Evolutionary conservation across 2,113 vertebrate species (phyloP).

Genomic region (Neopipo cinnamomea): DNA sequence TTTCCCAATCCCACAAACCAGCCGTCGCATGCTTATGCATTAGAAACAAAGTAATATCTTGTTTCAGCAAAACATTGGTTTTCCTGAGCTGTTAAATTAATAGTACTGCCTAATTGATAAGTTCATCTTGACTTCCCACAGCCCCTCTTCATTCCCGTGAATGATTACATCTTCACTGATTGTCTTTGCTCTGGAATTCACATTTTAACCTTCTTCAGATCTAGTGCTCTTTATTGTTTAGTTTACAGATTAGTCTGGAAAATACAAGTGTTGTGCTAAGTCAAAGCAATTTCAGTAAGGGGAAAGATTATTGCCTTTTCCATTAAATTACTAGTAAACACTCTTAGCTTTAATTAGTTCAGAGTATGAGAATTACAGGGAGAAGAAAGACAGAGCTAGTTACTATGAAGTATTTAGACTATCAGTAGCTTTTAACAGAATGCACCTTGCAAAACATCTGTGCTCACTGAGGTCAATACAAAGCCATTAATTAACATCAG

Average conservation of each 20-base stretch:
- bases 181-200: not conserved
- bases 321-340: not conserved
- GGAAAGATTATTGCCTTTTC: not conserved
- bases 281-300: not conserved
- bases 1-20: too few relatives aligned
- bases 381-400: not conserved
- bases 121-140: not conserved
- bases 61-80: not conserved
- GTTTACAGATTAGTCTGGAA: not conserved
- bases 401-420: not conserved
- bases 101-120: not conserved
- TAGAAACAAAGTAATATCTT: not conserved
- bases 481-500: not conserved
- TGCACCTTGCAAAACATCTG: not conserved
- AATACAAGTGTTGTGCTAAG: not conserved
- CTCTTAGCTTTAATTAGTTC: constrained; percentile 25
- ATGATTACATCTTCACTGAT: not conserved
- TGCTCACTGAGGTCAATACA: not conserved
- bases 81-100: not conserved
- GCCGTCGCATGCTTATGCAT: not conserved
- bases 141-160: not conserved
- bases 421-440: not conserved
- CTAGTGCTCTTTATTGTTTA: not conserved
- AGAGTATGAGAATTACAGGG: not conserved
- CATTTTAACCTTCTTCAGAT: not conserved